Percentiles rank a stretch among this genome's conserved stretches.
Conservation (phyloP, 2,113 vertebrate genomes). For the Chloropsis cyanopogon region DNA sequence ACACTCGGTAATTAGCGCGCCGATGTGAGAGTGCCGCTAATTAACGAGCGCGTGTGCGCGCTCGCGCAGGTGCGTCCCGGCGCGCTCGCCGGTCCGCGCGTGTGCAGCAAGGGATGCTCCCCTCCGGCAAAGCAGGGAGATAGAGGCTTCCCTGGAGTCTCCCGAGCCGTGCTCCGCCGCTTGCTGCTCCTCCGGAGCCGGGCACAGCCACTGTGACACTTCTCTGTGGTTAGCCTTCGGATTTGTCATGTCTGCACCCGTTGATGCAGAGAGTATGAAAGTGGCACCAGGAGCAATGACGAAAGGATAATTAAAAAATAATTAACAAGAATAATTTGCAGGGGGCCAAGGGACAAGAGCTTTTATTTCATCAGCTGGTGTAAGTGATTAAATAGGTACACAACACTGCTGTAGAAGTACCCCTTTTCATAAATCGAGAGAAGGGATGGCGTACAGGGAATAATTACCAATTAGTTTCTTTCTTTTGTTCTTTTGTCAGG, state of each 20-base stretch:
- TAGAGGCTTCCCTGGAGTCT: neutral
- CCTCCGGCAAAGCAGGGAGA: neutral
- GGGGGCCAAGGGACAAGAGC: conserved; percentile 53
- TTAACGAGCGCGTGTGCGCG: neutral
- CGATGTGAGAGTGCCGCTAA: neutral
- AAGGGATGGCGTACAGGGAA: neutral
- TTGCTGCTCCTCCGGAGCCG: neutral
- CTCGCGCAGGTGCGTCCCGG: rapidly evolving
- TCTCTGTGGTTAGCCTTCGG: neutral
- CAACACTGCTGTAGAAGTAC: conserved; percentile 2
- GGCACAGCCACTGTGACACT: neutral
- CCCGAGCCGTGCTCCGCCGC: neutral
- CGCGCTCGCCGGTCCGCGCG: rapidly evolving
- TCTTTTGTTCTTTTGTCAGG: conserved; percentile 29
- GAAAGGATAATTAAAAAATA: conserved; percentile 75
- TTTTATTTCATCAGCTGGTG: conserved; percentile 64
- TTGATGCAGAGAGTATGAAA: conserved; percentile 59
- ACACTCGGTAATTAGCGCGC: neutral
- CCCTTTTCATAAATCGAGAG: neutral
- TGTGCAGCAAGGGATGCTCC: neutral
- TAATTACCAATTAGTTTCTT: conserved; percentile 27
- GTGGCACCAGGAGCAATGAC: conserved; percentile 51
- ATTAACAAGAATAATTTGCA: conserved; percentile 76
- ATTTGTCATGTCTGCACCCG: conserved; percentile 28
- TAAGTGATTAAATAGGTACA: conserved; percentile 52